phyloP scores from a whole-genome alignment of 1,140 invertebrate species.

The Zaprionus davidi region DNA sequence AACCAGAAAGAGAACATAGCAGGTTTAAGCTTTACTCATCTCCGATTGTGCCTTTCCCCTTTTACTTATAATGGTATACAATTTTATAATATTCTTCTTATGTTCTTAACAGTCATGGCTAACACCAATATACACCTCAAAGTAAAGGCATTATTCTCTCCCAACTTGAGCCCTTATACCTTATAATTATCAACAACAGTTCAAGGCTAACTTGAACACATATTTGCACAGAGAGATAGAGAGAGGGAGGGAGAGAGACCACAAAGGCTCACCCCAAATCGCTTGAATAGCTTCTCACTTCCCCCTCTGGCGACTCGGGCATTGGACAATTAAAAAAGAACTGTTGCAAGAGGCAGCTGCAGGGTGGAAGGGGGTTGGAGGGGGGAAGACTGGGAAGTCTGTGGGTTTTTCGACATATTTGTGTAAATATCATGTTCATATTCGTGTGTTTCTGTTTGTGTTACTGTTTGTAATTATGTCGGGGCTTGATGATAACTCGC shows the following conservation, averaged over 20 bases:
- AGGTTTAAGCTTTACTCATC: no score
- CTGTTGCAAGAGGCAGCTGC: neutral
- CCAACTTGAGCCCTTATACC: no score
- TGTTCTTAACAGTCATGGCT: no score
- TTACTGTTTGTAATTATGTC: constrained; percentile 81
- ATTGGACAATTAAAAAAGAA: constrained; percentile 66
- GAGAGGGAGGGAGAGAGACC: neutral
- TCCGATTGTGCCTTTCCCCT: no score
- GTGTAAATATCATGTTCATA: constrained; percentile 60
- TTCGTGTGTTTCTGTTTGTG: constrained; percentile 54
- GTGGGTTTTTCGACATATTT: constrained; percentile 69
- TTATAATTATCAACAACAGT: constrained; percentile 56
- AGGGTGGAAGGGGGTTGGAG: constrained; percentile 13
- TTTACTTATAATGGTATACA: no score
- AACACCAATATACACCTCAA: no score
- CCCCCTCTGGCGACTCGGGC: neutral
- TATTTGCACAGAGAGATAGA: constrained; percentile 49
- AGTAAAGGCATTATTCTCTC: no score
- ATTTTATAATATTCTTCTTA: no score
- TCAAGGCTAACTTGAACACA: constrained; percentile 51
- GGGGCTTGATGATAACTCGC: constrained; percentile 73
- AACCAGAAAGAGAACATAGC: no score
- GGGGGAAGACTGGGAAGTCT: constrained; percentile 20
- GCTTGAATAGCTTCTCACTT: constrained; percentile 14
- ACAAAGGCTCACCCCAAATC: constrained; percentile 21